Percentiles rank a stretch among this genome's conserved stretches.
Conservation (phyloP, 2,888 invertebrate species). For the Ochropacha duplaris region DNA sequence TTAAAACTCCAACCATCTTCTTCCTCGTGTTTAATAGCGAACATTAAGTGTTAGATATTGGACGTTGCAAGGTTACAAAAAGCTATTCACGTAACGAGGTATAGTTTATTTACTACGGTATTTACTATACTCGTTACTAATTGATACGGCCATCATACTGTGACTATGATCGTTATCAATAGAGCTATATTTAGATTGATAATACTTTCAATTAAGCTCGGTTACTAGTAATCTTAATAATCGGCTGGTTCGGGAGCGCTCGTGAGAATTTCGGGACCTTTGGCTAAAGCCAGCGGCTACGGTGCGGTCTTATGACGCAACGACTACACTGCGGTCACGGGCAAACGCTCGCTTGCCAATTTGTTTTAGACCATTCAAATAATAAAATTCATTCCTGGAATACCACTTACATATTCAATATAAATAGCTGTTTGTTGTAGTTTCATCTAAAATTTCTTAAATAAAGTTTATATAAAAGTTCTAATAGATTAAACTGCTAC, state of each 20-base stretch:
- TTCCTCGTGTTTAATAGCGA: neutral
- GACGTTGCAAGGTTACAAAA: neutral
- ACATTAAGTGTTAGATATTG: conserved; percentile 2
- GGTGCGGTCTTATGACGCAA: conserved; percentile 33
- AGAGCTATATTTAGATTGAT: neutral
- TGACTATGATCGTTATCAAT: neutral
- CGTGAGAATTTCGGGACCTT: conserved; percentile 44
- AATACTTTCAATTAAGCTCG: neutral
- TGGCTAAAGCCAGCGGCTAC: conserved; percentile 17
- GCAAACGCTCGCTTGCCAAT: conserved; percentile 31
- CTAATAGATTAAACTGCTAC: too few relatives aligned
- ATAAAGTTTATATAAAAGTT: too few relatives aligned
- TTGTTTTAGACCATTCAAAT: conserved; percentile 32
- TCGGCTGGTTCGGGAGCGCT: conserved; percentile 8
- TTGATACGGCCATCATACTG: neutral
- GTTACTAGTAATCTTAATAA: neutral
- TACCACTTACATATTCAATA: neutral
- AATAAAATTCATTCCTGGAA: neutral
- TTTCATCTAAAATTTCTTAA: too few relatives aligned
- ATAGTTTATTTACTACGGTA: neutral
- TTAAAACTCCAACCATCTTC: neutral
- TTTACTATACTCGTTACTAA: neutral
- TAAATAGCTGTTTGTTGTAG: too few relatives aligned
- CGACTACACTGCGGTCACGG: conserved; percentile 45
- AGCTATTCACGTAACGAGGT: neutral